Base-by-base conservation (phyloP, 1,140 invertebrate genomes). In the Sesamia nonagrioides region DNA sequence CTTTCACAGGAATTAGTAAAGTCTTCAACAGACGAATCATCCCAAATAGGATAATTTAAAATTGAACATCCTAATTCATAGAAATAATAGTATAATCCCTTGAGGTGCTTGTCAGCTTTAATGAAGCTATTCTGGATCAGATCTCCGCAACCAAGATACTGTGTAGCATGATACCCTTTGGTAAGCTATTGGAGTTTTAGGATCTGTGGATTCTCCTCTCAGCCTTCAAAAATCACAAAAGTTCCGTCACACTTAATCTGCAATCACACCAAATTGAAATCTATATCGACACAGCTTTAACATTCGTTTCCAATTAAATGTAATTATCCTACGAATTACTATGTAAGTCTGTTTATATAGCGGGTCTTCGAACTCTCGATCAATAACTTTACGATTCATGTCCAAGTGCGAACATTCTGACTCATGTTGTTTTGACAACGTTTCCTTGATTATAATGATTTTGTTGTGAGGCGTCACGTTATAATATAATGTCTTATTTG, bases 371-470 rank as follows among this genome's bases (percentile, higher is more conserved):
- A 74, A 60, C 72, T 61, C 37, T 27, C 18, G 18, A 61, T 58
- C 54, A 40, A 73, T 73, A 58, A 42, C 40, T 45, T 74, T 74
- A 61, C 42, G 37, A 58, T 71, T 21, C 17, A 17, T 48, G 40
- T 61, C 72, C 40, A 61, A 48, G 72, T 48, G 54, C 52, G 35
- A 58, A 54, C 45, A 9, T 7, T 15, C 40, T 73, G 69, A 73
- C 13, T 73, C 72, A 74, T 8, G 17, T 42, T 69, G 66, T 69
- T 69, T 61, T 74, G 72, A 61, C 52, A 58, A 33, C 40, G n/a
- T 72, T 60, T 60, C 18, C 35, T 60, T 9, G 17, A 60, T 48
- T 74, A 8, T 74, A 45, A 61, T 15, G 18, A 60, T 74, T 45
- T 17, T 48, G 40, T 74, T 60, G 15, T 27, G 63, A 18, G 27